Conservation (phyloP, 2,797 vertebrate species). For the Intellagama lesueurii region DNA sequence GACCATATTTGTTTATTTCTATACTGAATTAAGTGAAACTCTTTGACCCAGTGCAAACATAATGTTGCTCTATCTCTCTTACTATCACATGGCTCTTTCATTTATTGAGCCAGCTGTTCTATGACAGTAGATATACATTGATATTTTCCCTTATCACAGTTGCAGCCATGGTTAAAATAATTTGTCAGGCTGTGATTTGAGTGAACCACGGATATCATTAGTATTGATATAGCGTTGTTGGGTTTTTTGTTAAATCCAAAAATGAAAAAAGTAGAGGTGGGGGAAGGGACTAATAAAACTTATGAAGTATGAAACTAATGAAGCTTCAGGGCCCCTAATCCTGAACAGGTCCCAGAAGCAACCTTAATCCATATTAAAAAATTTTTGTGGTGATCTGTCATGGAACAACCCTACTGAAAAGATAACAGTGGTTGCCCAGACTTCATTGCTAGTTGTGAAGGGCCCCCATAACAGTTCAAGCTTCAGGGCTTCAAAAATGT, state of each 20-base stretch:
- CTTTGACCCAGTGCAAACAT: neutral
- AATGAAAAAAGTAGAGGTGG: neutral
- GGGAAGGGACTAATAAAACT: too few relatives aligned
- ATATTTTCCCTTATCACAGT: neutral
- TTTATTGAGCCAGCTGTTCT: neutral
- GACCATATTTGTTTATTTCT: neutral
- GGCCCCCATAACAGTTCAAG: too few relatives aligned
- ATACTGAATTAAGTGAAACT: neutral
- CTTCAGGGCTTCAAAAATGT: too few relatives aligned
- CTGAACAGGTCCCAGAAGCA: too few relatives aligned
- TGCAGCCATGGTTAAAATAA: neutral
- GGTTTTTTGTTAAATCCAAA: neutral
- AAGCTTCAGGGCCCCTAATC: too few relatives aligned
- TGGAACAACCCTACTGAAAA: too few relatives aligned
- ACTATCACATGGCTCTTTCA: neutral
- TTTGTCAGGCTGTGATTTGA: neutral
- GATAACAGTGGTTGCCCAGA: too few relatives aligned
- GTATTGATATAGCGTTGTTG: neutral
- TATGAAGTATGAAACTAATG: too few relatives aligned
- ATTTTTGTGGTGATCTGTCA: too few relatives aligned
- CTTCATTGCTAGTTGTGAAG: too few relatives aligned
- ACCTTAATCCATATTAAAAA: too few relatives aligned
- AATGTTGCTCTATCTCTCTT: neutral
- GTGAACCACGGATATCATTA: neutral
- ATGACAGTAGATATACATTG: neutral